Conservation (phyloP, 2,888 invertebrate genomes). For the Pachycephus smyrnensis region DNA sequence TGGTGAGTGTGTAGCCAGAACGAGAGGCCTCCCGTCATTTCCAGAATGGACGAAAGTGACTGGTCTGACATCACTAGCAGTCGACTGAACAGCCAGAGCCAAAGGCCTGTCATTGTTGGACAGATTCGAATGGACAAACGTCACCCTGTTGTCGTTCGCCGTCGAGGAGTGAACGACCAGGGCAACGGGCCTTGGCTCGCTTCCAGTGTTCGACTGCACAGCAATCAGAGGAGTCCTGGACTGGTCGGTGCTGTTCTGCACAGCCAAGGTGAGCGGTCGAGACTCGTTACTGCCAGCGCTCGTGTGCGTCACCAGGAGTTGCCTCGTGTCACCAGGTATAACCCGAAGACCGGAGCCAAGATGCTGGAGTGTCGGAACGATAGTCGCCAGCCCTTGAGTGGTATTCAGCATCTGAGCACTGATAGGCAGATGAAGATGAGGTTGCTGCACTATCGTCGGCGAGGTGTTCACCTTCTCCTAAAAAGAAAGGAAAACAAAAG, state of each 20-base stretch:
- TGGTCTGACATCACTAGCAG: conserved; percentile 59
- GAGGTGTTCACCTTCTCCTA: conserved; percentile 58
- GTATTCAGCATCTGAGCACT: conserved; percentile 63
- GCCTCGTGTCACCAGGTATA: conserved; percentile 62
- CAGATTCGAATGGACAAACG: conserved; percentile 63
- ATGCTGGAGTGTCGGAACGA: conserved; percentile 64
- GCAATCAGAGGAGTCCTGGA: conserved; percentile 43
- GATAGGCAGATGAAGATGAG: conserved; percentile 61
- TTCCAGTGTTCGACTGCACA: conserved; percentile 57
- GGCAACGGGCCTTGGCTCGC: conserved; percentile 62
- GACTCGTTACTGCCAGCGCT: conserved; percentile 54
- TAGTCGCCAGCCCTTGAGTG: conserved; percentile 60
- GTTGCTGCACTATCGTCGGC: conserved; percentile 49
- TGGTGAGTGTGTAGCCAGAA: conserved; percentile 59
- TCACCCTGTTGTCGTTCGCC: conserved; percentile 63
- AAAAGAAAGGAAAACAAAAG: conserved; percentile 1
- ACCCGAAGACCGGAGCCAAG: conserved; percentile 60
- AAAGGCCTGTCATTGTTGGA: conserved; percentile 63
- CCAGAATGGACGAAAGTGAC: conserved; percentile 63
- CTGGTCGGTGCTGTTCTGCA: conserved; percentile 56
- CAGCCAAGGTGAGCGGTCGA: conserved; percentile 55
- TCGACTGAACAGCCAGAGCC: conserved; percentile 64
- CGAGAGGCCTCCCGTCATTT: conserved; percentile 60
- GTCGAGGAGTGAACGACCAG: conserved; percentile 63
- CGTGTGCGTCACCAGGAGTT: conserved; percentile 59